Evolutionary conservation across 2,888 invertebrate genomes (phyloP), one percentile per base, ranked within the genome.

Genomic region (Horisme vitalbata): DNA sequence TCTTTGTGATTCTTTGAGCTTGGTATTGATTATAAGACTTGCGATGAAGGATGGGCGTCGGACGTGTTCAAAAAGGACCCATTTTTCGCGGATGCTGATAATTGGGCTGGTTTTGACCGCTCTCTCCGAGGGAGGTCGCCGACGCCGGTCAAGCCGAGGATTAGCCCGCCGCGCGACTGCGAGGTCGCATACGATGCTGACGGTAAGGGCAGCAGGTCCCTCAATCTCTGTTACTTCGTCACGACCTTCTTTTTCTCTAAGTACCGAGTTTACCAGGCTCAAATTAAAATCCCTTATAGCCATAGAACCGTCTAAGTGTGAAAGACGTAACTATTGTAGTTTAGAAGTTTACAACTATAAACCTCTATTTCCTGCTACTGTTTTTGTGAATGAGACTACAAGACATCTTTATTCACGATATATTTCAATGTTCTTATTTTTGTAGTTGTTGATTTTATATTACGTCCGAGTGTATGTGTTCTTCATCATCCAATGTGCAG

Each of bases 181-280:
- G 93, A 94, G 86, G 90, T 94, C 73, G 94, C 93, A 66, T 94
- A 90, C 85, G 94, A 94, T 89, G 91, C 93, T 83, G 93, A 94
- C 77, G 94, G 94, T 92, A 94, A 92, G 90, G 87, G 84, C 82
- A 77, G 71, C 82, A 84, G 84, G 79, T 77, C 75, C 71, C 68
- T 57, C 65, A 65, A 61, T 72, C 61, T 69, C 76, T 78, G 79
- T 78, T 71, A 72, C 84, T 84, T 83, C 84, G 83, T 83, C 83
- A 76, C 71, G 66, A 72, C 77, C 80, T 72, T 30, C 23, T 63
- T 57, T 63, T 20, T 20, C 54, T 58, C 57, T 52, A 59, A 28
- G n/a, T 51, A 41, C 49, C 49, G 55, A 57, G 34, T 27, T 41
- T 34, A 46, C 32, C 36, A 49, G 36, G 43, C 43, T 49, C 41